A percentile compares a stretch with the other conserved stretches of the same genome.
phyloP scores from a whole-genome alignment of 2,113 vertebrate species.

The Dunckerocampus dactyliophorus region DNA sequence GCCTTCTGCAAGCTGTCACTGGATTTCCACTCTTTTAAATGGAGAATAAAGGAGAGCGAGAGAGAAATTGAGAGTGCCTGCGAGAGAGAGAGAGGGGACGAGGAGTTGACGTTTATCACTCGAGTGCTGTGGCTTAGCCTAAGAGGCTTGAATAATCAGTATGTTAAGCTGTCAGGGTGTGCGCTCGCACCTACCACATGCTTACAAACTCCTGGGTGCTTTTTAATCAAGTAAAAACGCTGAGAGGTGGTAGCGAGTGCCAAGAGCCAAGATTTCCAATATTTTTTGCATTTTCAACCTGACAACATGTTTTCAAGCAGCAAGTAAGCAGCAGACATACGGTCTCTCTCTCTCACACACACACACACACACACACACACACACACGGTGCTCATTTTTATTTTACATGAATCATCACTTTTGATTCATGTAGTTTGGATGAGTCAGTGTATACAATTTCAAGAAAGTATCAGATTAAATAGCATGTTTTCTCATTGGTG shows the following conservation, averaged over 20 bases:
- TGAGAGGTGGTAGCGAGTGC: conserved; percentile 56
- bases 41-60: conserved; percentile 43
- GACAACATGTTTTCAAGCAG: conserved; percentile 41
- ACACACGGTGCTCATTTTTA: conserved; percentile 14
- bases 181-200: conserved; percentile 62
- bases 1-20: conserved; percentile 53
- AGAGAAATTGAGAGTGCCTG: conserved; percentile 35
- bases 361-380: not conserved
- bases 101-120: conserved; percentile 67
- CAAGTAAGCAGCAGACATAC: conserved; percentile 31
- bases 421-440: conserved; percentile 8
- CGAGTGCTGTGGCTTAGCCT: conserved; percentile 70
- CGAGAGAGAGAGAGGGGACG: conserved; percentile 21
- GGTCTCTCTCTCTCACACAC: conserved; percentile 2
- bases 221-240: conserved; percentile 71
- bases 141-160: conserved; percentile 79
- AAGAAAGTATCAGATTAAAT: not conserved
- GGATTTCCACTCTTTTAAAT: conserved; percentile 51
- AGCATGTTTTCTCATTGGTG: not conserved
- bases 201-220: conserved; percentile 66
- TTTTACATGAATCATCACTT: conserved; percentile 30
- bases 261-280: conserved; percentile 59
- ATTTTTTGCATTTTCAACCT: conserved; percentile 58
- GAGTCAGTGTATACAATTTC: not conserved
- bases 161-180: conserved; percentile 72